A percentile compares a stretch with the other conserved stretches of the same genome.
Evolutionary conservation across 2,113 vertebrate species (phyloP).

Genomic region (Cyanoderma ruficeps): DNA sequence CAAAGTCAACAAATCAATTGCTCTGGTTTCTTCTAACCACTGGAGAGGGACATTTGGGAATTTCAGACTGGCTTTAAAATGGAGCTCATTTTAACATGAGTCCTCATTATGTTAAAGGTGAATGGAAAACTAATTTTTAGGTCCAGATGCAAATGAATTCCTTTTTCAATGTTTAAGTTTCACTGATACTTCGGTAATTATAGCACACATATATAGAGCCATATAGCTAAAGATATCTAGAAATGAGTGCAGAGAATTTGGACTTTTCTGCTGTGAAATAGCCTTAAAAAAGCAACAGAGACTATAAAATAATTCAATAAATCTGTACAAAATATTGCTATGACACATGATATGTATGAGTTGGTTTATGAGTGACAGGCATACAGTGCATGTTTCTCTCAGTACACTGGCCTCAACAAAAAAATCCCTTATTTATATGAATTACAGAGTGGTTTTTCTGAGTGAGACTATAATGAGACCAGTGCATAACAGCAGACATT

Average conservation of each 20-base stretch:
- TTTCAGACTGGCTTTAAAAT: neutral
- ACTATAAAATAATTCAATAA: neutral
- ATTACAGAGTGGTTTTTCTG: neutral
- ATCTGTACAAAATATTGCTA: neutral
- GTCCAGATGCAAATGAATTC: neutral
- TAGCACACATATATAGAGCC: neutral
- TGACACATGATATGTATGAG: neutral
- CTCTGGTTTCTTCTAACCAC: neutral
- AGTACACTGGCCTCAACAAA: neutral
- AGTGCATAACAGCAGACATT: neutral
- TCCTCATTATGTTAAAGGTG: neutral
- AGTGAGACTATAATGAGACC: neutral
- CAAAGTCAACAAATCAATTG: neutral
- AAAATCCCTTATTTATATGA: neutral
- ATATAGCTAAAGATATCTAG: neutral
- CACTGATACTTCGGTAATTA: neutral
- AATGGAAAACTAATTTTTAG: neutral
- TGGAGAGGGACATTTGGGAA: neutral
- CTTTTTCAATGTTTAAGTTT: neutral
- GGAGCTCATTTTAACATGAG: neutral
- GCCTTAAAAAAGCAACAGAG: neutral
- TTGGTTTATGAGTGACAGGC: neutral
- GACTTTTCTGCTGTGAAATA: neutral
- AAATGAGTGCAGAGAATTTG: neutral
- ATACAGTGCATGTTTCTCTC: neutral